Percentiles rank a stretch among this genome's conserved stretches.
Evolutionary conservation across 2,113 vertebrate genomes (phyloP).

Genomic region (Herpetotheres cachinnans): DNA sequence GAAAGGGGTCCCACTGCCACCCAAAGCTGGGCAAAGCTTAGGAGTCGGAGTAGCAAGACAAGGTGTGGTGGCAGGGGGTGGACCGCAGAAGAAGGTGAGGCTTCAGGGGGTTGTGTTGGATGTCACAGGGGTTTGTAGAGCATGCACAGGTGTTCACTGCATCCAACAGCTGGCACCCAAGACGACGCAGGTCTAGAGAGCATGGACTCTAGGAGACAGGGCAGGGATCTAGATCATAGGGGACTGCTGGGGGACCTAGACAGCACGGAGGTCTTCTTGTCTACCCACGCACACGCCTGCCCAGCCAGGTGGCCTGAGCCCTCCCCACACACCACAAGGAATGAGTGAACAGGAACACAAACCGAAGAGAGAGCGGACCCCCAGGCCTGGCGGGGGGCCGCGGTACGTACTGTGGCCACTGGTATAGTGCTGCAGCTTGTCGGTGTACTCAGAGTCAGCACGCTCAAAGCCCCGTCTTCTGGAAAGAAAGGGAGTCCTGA

Average conservation of each 20-base stretch:
- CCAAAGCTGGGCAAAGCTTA: neutral
- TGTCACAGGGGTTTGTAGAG: neutral
- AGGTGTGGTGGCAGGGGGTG: neutral
- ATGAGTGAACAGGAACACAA: constrained; percentile 1
- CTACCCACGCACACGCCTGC: neutral
- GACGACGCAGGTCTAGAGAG: neutral
- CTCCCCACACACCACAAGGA: neutral
- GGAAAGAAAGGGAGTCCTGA: constrained; percentile 83
- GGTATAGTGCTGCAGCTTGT: constrained; percentile 97
- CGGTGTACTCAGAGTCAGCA: constrained; percentile 91
- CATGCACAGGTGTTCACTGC: fast-evolving
- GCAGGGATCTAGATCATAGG: neutral
- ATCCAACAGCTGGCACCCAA: fast-evolving
- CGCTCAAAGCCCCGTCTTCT: constrained; percentile 90
- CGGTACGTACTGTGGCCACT: constrained; percentile 93
- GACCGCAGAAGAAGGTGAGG: neutral
- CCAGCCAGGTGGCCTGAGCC: neutral
- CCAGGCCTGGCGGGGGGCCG: neutral
- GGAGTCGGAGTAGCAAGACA: neutral
- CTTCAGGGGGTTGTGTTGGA: fast-evolving
- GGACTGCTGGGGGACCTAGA: neutral
- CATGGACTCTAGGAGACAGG: fast-evolving
- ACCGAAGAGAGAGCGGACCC: neutral
- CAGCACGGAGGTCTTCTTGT: neutral
- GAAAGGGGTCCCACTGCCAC: neutral